These are phyloP conservation scores for Amniataba percoides DNA, from an alignment of 2,797 vertebrate species.

Conservation along the genomic window DNA sequence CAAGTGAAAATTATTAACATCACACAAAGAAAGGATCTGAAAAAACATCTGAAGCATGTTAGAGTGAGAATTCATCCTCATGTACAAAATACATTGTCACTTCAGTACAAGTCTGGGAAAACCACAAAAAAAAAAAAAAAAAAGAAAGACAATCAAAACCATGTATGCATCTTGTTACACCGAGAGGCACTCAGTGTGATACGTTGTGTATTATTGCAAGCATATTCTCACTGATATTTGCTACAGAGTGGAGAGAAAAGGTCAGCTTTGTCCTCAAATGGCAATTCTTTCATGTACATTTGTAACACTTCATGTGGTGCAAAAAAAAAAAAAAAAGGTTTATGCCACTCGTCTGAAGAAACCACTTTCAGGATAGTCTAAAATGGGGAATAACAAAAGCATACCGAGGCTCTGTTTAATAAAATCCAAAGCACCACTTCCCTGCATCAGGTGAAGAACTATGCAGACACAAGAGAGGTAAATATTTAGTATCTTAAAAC, in stretches of 20 bases:
- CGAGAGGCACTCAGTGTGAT: conserved; percentile 88
- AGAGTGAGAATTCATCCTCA: conserved; percentile 79
- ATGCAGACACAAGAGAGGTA: conserved; percentile 80
- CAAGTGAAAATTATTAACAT: conserved; percentile 74
- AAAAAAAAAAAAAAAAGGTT: conserved; percentile 71
- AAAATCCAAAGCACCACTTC: conserved; percentile 73
- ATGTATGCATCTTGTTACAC: conserved; percentile 86
- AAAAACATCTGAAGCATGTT: conserved; percentile 71
- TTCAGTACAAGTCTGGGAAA: conserved; percentile 79
- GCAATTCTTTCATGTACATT: conserved; percentile 79
- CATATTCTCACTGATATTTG: conserved; percentile 86
- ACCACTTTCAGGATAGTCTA: conserved; percentile 65
- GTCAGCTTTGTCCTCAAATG: conserved; percentile 78
- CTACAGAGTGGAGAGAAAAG: conserved; percentile 86
- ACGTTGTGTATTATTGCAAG: conserved; percentile 88
- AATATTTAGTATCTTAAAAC: conserved; percentile 80
- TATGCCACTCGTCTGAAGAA: conserved; percentile 70
- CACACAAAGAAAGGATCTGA: conserved; percentile 72
- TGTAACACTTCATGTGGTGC: conserved; percentile 80
- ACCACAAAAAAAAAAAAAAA: conserved; percentile 65
- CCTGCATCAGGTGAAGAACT: conserved; percentile 78
- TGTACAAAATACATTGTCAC: conserved; percentile 87
- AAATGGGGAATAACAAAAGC: conserved; percentile 73
- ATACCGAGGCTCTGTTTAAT: conserved; percentile 70
- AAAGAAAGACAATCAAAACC: conserved; percentile 80